Evolutionary conservation across 2,797 vertebrate species (phyloP).

Genomic region (Cossypha heuglini): DNA sequence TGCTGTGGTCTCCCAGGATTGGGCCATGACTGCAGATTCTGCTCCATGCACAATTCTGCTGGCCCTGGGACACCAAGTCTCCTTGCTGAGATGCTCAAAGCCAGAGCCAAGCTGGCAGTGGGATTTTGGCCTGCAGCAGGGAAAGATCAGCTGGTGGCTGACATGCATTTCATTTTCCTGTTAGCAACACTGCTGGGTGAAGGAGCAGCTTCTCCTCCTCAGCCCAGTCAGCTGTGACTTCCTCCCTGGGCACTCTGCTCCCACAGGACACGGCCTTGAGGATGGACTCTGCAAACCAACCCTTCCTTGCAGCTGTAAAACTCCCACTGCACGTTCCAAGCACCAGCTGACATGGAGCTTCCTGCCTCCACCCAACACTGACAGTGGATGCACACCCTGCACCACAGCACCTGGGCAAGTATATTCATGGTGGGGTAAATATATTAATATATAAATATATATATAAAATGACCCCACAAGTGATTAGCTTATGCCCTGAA

Average conservation of each 20-base stretch:
- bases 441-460: neutral
- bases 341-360: neutral
- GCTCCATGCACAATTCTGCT: rapidly evolving
- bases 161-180: neutral
- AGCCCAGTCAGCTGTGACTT: neutral
- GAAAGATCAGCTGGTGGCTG: neutral
- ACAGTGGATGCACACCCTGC: rapidly evolving
- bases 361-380: rapidly evolving
- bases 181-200: neutral
- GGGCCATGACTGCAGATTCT: rapidly evolving
- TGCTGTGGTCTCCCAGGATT: neutral
- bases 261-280: rapidly evolving
- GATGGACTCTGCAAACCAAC: neutral
- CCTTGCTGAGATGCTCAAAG: neutral
- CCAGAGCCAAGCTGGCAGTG: neutral
- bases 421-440: neutral
- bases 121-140: neutral
- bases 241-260: neutral
- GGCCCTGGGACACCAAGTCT: rapidly evolving
- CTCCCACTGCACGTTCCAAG: neutral
- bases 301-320: neutral
- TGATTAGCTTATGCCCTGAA: slow-evolving; percentile 50
- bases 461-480: slow-evolving; percentile 34
- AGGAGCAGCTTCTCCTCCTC: neutral
- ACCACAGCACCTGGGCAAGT: neutral